Evolutionary conservation across 1,140 invertebrate genomes (phyloP).

Genomic region (Penaeus chinensis): DNA sequence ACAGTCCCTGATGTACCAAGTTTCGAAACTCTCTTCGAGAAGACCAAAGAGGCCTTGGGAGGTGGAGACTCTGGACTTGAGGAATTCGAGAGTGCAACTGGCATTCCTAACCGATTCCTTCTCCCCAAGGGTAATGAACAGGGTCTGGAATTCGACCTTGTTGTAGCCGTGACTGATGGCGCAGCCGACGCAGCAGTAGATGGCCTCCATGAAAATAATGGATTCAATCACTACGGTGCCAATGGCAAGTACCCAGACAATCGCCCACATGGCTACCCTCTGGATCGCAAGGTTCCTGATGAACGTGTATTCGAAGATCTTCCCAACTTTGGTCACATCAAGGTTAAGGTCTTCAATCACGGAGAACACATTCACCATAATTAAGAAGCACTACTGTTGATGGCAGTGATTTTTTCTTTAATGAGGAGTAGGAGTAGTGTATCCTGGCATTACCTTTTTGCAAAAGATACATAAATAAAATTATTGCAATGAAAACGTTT

Average conservation of each 20-base stretch:
- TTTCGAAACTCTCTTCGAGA: constrained; percentile 23
- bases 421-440: not conserved
- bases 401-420: too few species aligned
- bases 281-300: constrained; percentile 31
- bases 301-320: constrained; percentile 19
- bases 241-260: constrained; percentile 31
- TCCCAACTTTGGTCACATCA: constrained; percentile 10
- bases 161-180: too few species aligned
- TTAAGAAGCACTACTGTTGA: too few species aligned
- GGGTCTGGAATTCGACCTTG: constrained; percentile 17
- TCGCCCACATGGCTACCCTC: constrained; percentile 27
- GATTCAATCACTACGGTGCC: constrained; percentile 21
- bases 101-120: constrained; percentile 44
- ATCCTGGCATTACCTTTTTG: too few species aligned
- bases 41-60: constrained; percentile 18
- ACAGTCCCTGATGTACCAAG: constrained; percentile 44
- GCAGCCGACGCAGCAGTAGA: constrained; percentile 8
- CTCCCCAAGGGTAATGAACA: constrained; percentile 35
- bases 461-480: too few species aligned
- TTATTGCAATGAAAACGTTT: too few species aligned
- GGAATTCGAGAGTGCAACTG: constrained; percentile 23
- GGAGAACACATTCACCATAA: constrained; percentile 4
- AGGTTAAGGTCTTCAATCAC: constrained; percentile 22
- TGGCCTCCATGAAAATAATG: not conserved
- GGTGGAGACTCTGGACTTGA: constrained; percentile 4